Evolutionary conservation across 2,888 invertebrate species (phyloP), one percentile per base, ranked within the genome.

Genomic region (Lycophotia porphyrea): DNA sequence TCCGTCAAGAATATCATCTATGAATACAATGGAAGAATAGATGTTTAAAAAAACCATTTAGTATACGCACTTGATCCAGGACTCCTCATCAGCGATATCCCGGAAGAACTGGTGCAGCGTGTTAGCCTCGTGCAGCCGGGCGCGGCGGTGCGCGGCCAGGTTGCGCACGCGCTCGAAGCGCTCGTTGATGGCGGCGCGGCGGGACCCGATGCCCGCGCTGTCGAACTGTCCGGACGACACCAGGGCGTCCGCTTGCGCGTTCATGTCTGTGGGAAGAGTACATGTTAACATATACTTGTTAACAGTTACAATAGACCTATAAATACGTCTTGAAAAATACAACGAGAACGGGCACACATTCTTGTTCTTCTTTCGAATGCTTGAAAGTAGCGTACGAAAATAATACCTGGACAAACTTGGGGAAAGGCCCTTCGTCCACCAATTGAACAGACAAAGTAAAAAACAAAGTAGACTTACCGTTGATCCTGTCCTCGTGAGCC

Each of bases 31-130:
- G n/a, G n/a, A n/a, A n/a, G n/a, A n/a, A n/a, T n/a, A n/a, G n/a
- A n/a, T n/a, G n/a, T n/a, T n/a, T n/a, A n/a, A n/a, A n/a, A n/a
- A n/a, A n/a, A n/a, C n/a, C n/a, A n/a, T n/a, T n/a, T n/a, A n/a
- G n/a, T n/a, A n/a, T n/a, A n/a, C n/a, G n/a, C n/a, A n/a, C n/a
- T n/a, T 99, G 94, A 99, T 99, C 99, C 99, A 99, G 13, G 99
- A 99, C 95, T 99, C 99, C 96, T 99, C 99, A 92, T 99, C 99
- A 83, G 99, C 99, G 93, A 99, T 99, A 93, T 99, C 99, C 73
- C 99, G 97, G 97, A 99, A 99, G 98, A 99, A 99, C 96, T 99
- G 99, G 95, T 99, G 99, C 92, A 99, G 97, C 11, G 99, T 99
- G 93, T 99, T 98, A 61, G 99, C 99, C 95, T 99, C 99, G 94